Evolutionary conservation across 2,113 vertebrate species (phyloP).

Genomic region (Myrmecophaga tridactyla): DNA sequence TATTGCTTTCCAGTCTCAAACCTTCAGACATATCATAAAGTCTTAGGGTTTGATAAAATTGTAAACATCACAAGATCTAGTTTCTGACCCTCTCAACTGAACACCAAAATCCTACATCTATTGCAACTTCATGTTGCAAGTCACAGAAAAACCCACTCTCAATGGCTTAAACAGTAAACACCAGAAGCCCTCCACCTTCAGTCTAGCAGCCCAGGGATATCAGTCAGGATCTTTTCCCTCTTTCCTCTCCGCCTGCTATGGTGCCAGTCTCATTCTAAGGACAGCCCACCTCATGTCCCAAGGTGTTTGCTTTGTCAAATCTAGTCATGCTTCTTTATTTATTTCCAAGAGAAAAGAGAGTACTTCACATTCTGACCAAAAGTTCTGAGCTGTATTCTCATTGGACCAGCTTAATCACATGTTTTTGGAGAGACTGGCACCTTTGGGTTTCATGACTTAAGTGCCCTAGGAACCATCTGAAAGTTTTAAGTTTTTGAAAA

Average conservation of each 20-base stretch:
- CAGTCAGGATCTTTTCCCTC: neutral
- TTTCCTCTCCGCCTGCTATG: neutral
- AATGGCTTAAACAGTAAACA: neutral
- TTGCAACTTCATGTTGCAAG: neutral
- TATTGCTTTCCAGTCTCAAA: neutral
- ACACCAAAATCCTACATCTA: neutral
- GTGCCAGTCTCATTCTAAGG: neutral
- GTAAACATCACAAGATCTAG: neutral
- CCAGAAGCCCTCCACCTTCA: neutral
- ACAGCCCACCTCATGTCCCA: neutral
- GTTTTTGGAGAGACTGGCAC: too few relatives aligned
- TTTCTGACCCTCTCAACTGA: neutral
- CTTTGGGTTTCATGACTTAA: too few relatives aligned
- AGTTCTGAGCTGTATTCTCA: neutral
- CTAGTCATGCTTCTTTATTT: neutral
- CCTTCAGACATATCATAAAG: neutral
- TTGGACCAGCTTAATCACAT: neutral
- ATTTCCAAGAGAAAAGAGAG: neutral
- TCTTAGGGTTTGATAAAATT: neutral
- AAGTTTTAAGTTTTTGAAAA: too few relatives aligned
- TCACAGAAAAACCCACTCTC: neutral
- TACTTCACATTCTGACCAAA: neutral
- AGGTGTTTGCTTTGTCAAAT: neutral
- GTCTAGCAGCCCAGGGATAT: neutral
- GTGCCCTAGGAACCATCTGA: too few relatives aligned